Evolutionary conservation across 37 sponge, comb jelly and placozoan species (phyloP).

Genomic region (Petrosia ficiformis): DNA sequence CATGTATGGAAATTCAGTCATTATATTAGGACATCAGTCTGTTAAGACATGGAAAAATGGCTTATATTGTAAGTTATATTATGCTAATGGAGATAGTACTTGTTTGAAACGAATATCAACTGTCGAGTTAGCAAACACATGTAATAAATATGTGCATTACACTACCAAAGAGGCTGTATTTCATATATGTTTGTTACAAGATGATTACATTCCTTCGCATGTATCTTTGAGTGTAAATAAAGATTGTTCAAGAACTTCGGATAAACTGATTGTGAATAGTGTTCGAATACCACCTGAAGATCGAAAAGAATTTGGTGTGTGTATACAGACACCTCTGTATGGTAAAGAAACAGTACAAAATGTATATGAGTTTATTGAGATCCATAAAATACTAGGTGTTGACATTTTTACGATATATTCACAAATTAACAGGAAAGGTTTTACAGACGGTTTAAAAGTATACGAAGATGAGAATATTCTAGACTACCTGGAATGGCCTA

Average conservation of each 20-base stretch:
- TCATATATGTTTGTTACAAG: not conserved
- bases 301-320: not conserved
- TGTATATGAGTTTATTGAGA: slow-evolving; percentile 14
- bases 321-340: not conserved
- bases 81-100: too few relatives aligned
- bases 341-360: slow-evolving; percentile 2
- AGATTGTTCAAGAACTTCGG: not conserved
- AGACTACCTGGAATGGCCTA: not conserved
- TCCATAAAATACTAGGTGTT: slow-evolving; percentile 15
- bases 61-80: too few relatives aligned
- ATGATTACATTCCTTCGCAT: not conserved
- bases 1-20: too few relatives aligned
- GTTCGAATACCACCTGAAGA: not conserved
- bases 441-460: not conserved
- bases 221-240: not conserved
- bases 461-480: slow-evolving; percentile 1
- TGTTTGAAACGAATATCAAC: too few relatives aligned
- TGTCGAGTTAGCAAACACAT: too few relatives aligned
- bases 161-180: not conserved
- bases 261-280: not conserved
- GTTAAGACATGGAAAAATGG: too few relatives aligned
- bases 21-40: too few relatives aligned
- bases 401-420: slow-evolving; percentile 15
- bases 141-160: not conserved
- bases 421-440: not conserved